Evolutionary conservation across 2,888 invertebrate species (phyloP), one percentile per base, ranked within the genome.

Genomic region (Lingula anatina): DNA sequence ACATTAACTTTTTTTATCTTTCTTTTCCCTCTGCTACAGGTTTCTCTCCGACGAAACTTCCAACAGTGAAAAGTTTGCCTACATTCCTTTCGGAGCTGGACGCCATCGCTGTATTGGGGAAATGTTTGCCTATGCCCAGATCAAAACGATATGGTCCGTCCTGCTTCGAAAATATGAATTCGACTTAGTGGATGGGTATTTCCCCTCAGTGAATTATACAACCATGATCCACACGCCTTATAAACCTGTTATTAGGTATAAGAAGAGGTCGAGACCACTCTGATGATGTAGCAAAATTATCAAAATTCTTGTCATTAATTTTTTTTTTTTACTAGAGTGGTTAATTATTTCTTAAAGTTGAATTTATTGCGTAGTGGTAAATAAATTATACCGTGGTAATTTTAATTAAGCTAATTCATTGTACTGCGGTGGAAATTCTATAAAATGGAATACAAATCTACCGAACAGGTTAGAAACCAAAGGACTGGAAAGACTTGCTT

Each of bases 201-300:
- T 71, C 52, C 67, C 71, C 1, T 56, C 53, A 23, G 57, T 67
- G 21, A 60, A 71, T 53, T 61, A 59, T 49, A 51, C 57, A 21
- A 70, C 68, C 20, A 70, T 71, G 69, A 70, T 71, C 40, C 70
- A 71, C 51, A 70, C 70, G 0, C 71, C 71, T 4, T 47, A 54
- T 15, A 49, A 64, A 25, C 68, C 70, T 21, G 39, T 69, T 43
- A 65, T 70, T 31, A 43, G 47, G 5, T 69, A 66, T 50, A 51
- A 46, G 24, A 9, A 15, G 15, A 9, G 31, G 9, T 9, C 31
- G 9, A 31, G 15, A 31, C 9, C 15, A 15, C 15, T 31, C 9
- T 31, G 31, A 15, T 31, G 15, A 31, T 31, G 31, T 12, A 15
- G 31, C 31, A 31, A 31, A 31, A 12, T 31, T 31, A 12, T 31